These are phyloP conservation scores for Lepidocolaptes lacrymiger DNA, from an alignment of 2,797 vertebrate genomes.

Conservation along the genomic window DNA sequence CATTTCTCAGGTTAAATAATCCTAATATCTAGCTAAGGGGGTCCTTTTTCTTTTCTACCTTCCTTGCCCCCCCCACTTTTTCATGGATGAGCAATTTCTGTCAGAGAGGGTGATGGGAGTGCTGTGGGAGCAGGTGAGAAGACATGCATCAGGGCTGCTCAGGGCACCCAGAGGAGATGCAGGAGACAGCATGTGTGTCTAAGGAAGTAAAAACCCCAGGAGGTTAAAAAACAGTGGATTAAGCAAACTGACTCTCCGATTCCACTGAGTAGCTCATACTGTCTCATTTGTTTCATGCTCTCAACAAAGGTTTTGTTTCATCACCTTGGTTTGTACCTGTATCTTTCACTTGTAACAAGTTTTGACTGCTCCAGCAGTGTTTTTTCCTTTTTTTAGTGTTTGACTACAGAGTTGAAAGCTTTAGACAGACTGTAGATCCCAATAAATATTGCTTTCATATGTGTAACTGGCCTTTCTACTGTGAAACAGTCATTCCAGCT, in stretches of 20 bases:
- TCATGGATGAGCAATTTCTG: conserved; percentile 35
- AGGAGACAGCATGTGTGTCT: not conserved
- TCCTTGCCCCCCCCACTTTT: accelerated
- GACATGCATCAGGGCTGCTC: not conserved
- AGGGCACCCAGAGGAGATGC: not conserved
- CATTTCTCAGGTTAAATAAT: conserved; percentile 19
- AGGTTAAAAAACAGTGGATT: not conserved
- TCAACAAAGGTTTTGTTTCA: not conserved
- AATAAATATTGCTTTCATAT: not conserved
- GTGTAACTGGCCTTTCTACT: not conserved
- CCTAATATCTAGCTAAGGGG: not conserved
- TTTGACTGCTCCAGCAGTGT: not conserved
- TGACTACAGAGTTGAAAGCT: not conserved
- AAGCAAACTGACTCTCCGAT: not conserved
- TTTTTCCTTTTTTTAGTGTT: not conserved
- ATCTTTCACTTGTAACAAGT: not conserved
- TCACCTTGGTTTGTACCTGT: not conserved
- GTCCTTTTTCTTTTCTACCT: not conserved
- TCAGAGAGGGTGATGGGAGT: not conserved
- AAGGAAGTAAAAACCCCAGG: not conserved
- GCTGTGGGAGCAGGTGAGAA: not conserved
- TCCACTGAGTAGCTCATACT: not conserved
- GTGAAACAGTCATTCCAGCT: conserved; percentile 18
- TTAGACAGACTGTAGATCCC: not conserved
- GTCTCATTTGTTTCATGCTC: not conserved